These are phyloP conservation scores for Drosophila subobscura DNA, from an alignment of 1,140 invertebrate genomes.

Conservation along the genomic window DNA sequence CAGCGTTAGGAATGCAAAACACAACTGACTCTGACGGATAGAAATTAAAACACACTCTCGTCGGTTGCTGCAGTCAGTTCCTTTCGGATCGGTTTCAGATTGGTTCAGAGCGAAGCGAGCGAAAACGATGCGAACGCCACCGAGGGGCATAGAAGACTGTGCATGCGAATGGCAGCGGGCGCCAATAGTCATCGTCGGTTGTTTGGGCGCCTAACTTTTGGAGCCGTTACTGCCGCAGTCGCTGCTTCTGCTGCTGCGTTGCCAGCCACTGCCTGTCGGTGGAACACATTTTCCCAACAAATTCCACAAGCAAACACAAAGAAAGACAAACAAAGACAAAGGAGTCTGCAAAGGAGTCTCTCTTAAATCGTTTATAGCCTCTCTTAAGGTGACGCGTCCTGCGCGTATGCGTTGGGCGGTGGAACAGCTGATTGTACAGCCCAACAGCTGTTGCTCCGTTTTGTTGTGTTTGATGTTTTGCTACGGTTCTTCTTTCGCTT, in stretches of 20 bases:
- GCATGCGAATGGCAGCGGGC: slow-evolving; percentile 36
- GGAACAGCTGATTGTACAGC: slow-evolving; percentile 46
- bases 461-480: slow-evolving; percentile 60
- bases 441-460: slow-evolving; percentile 50
- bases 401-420: slow-evolving; percentile 54
- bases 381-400: slow-evolving; percentile 36
- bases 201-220: no score
- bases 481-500: not conserved
- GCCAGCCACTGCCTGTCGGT: slow-evolving; percentile 42
- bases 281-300: not conserved
- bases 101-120: slow-evolving; percentile 19
- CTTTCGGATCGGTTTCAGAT: slow-evolving; percentile 6
- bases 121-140: slow-evolving; percentile 47
- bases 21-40: slow-evolving; percentile 52
- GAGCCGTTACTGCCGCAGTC: slow-evolving; percentile 28
- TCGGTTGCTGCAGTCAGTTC: not conserved
- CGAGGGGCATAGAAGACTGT: slow-evolving; percentile 56
- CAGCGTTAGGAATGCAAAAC: slow-evolving; percentile 54
- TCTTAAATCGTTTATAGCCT: slow-evolving; percentile 28
- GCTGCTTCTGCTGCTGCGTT: slow-evolving; percentile 26
- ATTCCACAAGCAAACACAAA: slow-evolving; percentile 33
- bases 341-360: slow-evolving; percentile 28
- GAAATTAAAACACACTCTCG: slow-evolving; percentile 32
- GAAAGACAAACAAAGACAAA: slow-evolving; percentile 46
- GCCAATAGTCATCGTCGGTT: slow-evolving; percentile 12